Evolutionary conservation across 2,113 vertebrate species (phyloP), one percentile per base, ranked within the genome.

Genomic region (Ictalurus punctatus): DNA sequence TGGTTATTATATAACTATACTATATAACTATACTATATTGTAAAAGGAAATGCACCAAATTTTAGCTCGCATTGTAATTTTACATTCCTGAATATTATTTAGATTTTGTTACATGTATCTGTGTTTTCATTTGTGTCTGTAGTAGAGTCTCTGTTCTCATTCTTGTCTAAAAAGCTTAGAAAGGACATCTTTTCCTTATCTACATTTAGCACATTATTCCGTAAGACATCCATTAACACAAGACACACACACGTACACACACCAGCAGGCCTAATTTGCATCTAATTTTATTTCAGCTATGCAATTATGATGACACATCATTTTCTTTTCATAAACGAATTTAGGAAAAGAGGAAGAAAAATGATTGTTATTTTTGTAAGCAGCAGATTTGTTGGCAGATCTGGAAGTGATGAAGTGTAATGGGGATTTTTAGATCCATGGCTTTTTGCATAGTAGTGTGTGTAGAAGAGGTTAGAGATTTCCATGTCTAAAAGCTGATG

Each of bases 261-360:
- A 86, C 34, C 34, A 83, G 34, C 80, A 90, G 59, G 74, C 79
- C 83, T 90, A 88, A 92, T 88, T 90, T 87, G 80, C 88, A 92
- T 92, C 86, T 88, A 90, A 89, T 91, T 89, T 89, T 67, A 90
- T 90, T 84, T 71, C 84, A 80, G 44, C 54, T 88, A 54, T 30
- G 88, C 88, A 92, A 90, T 91, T 89, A 91, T 85, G 85, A 89
- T 90, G 87, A 91, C 69, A 69, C 91, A 81, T 86, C 83, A 84
- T 91, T 89, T 91, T 91, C 87, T 89, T 91, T 91, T 90, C 87
- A 91, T 91, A 91, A 91, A 87, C 89, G 85, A 89, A 91, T 91
- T 90, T 89, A 48, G 87, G 69, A 86, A 86, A 44, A 76, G 81
- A 65, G 71, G 48, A 73, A 52, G 63, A 59, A 87, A 89, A 89